These are phyloP conservation scores for Menidia beryllina DNA, from an alignment of 2,113 vertebrate genomes.

Conservation along the genomic window DNA sequence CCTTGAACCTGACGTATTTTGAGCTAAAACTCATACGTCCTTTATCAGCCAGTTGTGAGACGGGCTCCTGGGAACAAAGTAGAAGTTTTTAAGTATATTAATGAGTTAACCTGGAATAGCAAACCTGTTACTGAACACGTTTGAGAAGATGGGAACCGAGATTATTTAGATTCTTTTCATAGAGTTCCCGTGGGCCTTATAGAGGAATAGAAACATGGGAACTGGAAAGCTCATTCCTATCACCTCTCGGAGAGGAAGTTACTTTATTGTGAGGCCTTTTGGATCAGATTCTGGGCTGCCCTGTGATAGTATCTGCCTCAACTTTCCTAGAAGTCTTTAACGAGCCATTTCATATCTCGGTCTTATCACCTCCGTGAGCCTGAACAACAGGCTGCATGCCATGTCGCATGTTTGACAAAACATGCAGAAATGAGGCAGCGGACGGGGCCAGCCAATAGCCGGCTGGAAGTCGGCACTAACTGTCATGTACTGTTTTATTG, in stretches of 20 bases:
- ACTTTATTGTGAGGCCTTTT: constrained; percentile 63
- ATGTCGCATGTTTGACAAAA: neutral
- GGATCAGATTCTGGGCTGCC: constrained; percentile 48
- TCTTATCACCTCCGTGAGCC: constrained; percentile 49
- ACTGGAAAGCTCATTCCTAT: constrained; percentile 51
- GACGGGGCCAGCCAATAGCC: constrained; percentile 14
- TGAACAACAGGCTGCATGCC: constrained; percentile 49
- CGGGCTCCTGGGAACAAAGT: constrained; percentile 8
- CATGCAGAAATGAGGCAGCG: neutral
- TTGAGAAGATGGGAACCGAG: no score
- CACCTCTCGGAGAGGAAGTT: constrained; percentile 64
- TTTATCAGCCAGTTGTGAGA: neutral
- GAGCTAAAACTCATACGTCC: neutral
- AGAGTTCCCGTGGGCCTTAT: constrained; percentile 8
- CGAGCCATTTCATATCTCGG: constrained; percentile 53
- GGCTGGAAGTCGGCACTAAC: constrained; percentile 23
- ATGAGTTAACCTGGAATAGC: neutral
- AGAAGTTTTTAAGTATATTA: neutral
- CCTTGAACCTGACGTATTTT: neutral
- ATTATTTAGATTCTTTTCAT: neutral
- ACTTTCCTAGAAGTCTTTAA: constrained; percentile 59
- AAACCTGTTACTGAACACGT: neutral
- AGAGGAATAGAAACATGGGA: constrained; percentile 45
- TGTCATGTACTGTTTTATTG: constrained; percentile 5
- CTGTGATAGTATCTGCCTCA: constrained; percentile 54